Conservation (phyloP, 1,140 invertebrate species). For the Hermetia illucens region DNA sequence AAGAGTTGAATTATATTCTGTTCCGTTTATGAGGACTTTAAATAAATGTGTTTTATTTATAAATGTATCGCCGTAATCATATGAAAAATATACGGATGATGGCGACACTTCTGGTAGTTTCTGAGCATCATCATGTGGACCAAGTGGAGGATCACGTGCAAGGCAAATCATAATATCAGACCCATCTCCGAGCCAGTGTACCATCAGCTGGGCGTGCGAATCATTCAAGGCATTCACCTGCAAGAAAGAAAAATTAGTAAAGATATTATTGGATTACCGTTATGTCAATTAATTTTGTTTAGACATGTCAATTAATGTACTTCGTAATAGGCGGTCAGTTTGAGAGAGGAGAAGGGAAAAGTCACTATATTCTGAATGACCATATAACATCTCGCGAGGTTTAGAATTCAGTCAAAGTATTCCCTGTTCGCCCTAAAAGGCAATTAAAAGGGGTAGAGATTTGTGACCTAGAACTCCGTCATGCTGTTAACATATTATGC, state of each 20-base stretch:
- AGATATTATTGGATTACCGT: too few relatives aligned
- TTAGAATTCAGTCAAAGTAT: too few relatives aligned
- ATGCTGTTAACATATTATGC: too few relatives aligned
- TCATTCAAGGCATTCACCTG: slow-evolving; percentile 63
- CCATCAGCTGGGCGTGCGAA: slow-evolving; percentile 73
- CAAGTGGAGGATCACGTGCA: slow-evolving; percentile 49
- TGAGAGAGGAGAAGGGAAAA: too few relatives aligned
- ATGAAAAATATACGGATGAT: slow-evolving; percentile 69
- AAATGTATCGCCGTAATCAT: slow-evolving; percentile 72
- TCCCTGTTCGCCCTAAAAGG: too few relatives aligned
- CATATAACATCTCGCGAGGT: too few relatives aligned
- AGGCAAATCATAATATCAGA: slow-evolving; percentile 77
- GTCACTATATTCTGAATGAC: too few relatives aligned
- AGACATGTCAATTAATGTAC: too few relatives aligned
- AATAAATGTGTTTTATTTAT: slow-evolving; percentile 56
- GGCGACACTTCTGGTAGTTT: slow-evolving; percentile 33
- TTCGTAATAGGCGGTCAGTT: too few relatives aligned
- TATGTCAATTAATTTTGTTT: too few relatives aligned
- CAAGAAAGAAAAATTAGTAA: slow-evolving; percentile 23
- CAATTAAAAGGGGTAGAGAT: too few relatives aligned
- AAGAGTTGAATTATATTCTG: slow-evolving; percentile 47
- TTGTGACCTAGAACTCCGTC: too few relatives aligned
- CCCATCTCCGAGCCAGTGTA: slow-evolving; percentile 77
- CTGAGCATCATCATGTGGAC: slow-evolving; percentile 15
- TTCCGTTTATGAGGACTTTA: slow-evolving; percentile 28